Evolutionary conservation across 2,888 invertebrate genomes (phyloP).

Genomic region (Amiota minor): DNA sequence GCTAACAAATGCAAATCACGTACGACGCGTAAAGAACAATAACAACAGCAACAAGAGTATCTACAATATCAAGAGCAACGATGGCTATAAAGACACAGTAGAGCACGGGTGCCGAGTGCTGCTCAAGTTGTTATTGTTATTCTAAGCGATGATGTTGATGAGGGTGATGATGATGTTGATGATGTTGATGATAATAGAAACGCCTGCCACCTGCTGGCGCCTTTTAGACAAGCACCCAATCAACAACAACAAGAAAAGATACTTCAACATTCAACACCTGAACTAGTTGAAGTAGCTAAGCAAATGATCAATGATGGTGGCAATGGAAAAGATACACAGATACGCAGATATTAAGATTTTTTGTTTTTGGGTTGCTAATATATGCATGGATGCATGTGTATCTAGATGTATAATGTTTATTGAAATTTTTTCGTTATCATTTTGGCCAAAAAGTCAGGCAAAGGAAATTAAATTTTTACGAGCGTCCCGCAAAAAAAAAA

Average conservation of each 20-base stretch:
- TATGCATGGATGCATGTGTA: neutral
- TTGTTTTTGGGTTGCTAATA: too few relatives aligned
- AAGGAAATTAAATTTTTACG: constrained; percentile 53
- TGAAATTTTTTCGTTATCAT: neutral
- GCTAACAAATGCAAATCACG: constrained; percentile 64
- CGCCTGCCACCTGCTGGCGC: constrained; percentile 34
- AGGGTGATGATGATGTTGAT: constrained; percentile 36
- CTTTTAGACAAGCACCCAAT: neutral
- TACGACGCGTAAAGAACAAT: constrained; percentile 55
- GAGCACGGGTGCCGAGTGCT: constrained; percentile 21
- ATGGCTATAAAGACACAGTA: constrained; percentile 27
- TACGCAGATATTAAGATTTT: constrained; percentile 20
- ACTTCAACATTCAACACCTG: constrained; percentile 20
- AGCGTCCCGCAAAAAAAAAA: constrained; percentile 21
- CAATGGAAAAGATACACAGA: constrained; percentile 33
- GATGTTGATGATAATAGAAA: constrained; percentile 34
- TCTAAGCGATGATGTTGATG: neutral
- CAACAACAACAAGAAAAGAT: too few relatives aligned
- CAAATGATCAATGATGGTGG: constrained; percentile 34
- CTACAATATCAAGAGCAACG: neutral
- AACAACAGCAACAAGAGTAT: constrained; percentile 40
- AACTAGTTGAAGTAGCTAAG: constrained; percentile 31
- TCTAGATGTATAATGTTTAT: neutral
- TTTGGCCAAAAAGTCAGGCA: constrained; percentile 2
- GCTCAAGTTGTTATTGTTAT: too few relatives aligned